Evolutionary conservation across 23 tunicate genomes (phyloP).

Genomic region (Diplosoma virens): DNA sequence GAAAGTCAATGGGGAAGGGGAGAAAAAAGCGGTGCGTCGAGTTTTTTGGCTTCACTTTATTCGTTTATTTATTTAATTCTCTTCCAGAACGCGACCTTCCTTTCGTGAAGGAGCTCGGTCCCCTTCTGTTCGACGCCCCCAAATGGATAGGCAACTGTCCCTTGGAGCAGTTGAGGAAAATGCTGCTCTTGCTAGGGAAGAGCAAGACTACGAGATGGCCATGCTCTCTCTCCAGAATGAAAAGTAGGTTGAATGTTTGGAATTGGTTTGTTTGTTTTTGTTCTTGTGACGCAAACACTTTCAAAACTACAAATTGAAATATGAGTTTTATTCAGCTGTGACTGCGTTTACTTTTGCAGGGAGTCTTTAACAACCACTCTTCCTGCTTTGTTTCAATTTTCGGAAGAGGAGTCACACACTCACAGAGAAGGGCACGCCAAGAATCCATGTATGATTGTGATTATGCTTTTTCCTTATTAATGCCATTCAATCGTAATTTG

Average conservation of each 20-base stretch:
- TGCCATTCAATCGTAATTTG: not conserved
- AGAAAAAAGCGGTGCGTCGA: constrained; percentile 22
- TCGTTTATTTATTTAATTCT: not conserved
- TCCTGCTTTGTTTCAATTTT: constrained; percentile 37
- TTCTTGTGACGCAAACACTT: not conserved
- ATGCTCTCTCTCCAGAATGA: constrained; percentile 41
- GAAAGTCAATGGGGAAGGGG: constrained; percentile 53
- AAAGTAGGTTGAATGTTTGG: constrained; percentile 16
- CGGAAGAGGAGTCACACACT: not conserved
- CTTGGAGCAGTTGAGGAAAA: constrained; percentile 50
- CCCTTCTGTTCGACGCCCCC: constrained; percentile 28
- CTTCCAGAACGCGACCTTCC: constrained; percentile 39
- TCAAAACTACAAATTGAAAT: not conserved
- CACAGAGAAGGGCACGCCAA: too few relatives aligned
- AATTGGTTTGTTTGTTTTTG: not conserved
- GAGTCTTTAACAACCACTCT: constrained; percentile 41
- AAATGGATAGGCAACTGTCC: constrained; percentile 10
- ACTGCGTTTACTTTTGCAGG: constrained; percentile 4
- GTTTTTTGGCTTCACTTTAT: not conserved
- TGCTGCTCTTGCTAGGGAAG: constrained; percentile 17
- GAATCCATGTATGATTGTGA: constrained; percentile 6
- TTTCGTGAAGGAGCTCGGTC: constrained; percentile 56
- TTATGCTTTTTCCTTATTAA: not conserved
- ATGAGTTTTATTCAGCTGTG: not conserved
- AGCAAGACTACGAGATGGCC: constrained; percentile 27